These are phyloP conservation scores for Sarcoramphus papa DNA, from an alignment of 2,797 vertebrate genomes.

Conservation along the genomic window DNA sequence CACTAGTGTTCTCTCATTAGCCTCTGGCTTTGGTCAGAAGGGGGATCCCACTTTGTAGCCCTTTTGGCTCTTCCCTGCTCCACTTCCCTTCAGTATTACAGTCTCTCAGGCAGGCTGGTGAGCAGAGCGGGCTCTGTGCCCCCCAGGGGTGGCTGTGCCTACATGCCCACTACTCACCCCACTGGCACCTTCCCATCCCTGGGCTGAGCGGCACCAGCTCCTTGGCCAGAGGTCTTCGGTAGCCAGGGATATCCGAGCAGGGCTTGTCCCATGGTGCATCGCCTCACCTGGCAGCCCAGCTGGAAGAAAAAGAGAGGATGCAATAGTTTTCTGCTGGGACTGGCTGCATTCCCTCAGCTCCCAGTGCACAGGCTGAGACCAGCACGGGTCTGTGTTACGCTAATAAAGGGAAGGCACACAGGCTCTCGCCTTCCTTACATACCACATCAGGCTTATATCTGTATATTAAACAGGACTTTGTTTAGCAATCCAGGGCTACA, in stretches of 20 bases:
- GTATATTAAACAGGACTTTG: background rate
- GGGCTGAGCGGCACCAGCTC: background rate
- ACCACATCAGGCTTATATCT: background rate
- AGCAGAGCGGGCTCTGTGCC: background rate
- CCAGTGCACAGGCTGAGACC: background rate
- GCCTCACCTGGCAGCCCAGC: background rate
- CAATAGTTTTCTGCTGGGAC: background rate
- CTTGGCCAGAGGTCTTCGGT: background rate
- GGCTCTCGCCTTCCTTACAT: background rate
- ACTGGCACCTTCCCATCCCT: fast-evolving
- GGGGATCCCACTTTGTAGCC: background rate
- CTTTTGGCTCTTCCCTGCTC: background rate
- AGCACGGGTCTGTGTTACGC: fast-evolving
- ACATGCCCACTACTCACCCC: fast-evolving
- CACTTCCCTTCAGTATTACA: background rate
- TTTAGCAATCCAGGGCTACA: background rate
- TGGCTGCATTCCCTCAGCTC: background rate
- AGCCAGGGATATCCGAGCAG: fast-evolving
- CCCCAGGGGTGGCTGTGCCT: fast-evolving
- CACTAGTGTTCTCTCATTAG: background rate
- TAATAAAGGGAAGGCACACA: background rate
- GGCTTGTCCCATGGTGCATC: fast-evolving
- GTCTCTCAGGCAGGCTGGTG: background rate
- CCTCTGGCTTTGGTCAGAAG: background rate
- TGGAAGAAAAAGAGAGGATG: background rate